Base-by-base conservation (phyloP, 2,888 invertebrate species). In the Dynastes hyllus region DNA sequence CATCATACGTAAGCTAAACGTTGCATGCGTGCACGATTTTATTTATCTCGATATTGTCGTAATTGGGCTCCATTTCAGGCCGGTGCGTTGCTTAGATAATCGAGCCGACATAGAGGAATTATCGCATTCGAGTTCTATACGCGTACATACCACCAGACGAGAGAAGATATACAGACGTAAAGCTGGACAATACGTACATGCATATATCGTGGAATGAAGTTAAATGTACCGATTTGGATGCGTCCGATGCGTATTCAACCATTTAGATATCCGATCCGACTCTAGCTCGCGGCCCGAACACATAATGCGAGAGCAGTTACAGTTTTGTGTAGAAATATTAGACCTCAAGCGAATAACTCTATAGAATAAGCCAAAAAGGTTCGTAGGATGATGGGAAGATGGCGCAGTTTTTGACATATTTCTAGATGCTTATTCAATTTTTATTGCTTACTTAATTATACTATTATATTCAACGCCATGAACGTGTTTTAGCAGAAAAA, bases 201-300 rank as follows among this genome's bases (percentile, higher is more conserved):
- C 63, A 63, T 63, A 13, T 63, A 58, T 40, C 73, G 58, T 40
- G 16, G 40, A 73, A 61, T 40, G 55, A 73, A 37, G 58, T 58
- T 73, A 73, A 73, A 58, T 58, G 37, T 40, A 27, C 22, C 40
- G 40, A 55, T 73, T 40, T 58, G 58, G 45, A 61, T 73, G 73
- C 73, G 45, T 73, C 51, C 58, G 40, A 13, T 37, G 40, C 45
- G 69, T 69, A 69, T 40, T 58, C 22, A 61, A 58, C 73, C 58
- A 58, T 45, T 67, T 22, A 67, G n/a, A 45, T 45, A 50, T 22
- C 32, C 50, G 22, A 67, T 45, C 45, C 50, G 27, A 63, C 27
- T 63, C 13, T 27, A 63, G 29, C 63, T 29, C 32, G 32, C 13
- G 63, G 63, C 32, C 11, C 5, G 27, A 0, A 63, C 8, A 63